Evolutionary conservation across 2,888 invertebrate species (phyloP).

Genomic region (Spodoptera exigua): DNA sequence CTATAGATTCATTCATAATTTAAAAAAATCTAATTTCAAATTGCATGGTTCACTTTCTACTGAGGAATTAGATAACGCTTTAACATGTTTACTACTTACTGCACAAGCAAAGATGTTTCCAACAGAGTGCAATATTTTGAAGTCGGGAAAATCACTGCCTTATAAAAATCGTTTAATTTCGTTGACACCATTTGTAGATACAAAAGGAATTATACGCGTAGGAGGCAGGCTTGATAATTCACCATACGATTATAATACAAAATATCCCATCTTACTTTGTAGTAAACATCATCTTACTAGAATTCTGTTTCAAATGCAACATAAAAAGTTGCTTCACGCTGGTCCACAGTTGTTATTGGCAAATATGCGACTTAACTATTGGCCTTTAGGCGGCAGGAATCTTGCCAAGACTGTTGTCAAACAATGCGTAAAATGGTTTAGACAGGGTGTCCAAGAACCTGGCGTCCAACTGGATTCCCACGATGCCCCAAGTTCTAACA

Average conservation of each 20-base stretch:
- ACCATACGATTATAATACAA: slow-evolving; percentile 1
- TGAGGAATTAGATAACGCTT: neutral
- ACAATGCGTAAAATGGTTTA: slow-evolving; percentile 8
- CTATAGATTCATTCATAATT: slow-evolving; percentile 3
- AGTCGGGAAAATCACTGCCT: slow-evolving; percentile 5
- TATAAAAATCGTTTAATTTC: slow-evolving; percentile 5
- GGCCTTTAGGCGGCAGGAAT: slow-evolving; percentile 12
- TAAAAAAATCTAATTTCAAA: neutral
- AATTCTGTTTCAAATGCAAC: slow-evolving; percentile 2
- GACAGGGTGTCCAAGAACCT: neutral
- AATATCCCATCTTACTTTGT: slow-evolving; percentile 7
- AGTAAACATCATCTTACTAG: too few species aligned
- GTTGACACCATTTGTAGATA: slow-evolving; percentile 4
- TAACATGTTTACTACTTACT: neutral
- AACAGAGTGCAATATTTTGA: neutral
- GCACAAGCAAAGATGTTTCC: slow-evolving; percentile 9
- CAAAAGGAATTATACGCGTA: slow-evolving; percentile 7
- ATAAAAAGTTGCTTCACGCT: slow-evolving; percentile 1
- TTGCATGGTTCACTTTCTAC: neutral
- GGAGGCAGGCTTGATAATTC: slow-evolving; percentile 12
- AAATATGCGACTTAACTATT: neutral
- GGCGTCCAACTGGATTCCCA: too few species aligned
- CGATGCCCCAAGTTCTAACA: too few species aligned
- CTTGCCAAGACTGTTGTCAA: slow-evolving; percentile 3
- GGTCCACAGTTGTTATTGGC: slow-evolving; percentile 5